Evolutionary conservation across 2,888 invertebrate species (phyloP).

Genomic region (Argynnis bischoffii): DNA sequence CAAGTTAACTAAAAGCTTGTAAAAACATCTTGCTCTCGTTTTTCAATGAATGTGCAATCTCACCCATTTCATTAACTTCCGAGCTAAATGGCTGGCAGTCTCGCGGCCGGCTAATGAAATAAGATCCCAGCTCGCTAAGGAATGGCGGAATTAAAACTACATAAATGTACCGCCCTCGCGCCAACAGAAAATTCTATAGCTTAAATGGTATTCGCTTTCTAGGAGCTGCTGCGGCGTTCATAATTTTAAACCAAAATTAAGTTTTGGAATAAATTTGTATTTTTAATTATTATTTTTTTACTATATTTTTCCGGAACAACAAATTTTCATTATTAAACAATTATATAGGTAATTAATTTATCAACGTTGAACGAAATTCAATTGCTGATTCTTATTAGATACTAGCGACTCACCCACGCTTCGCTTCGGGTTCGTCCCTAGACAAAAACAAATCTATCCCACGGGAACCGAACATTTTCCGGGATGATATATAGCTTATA

Average conservation of each 20-base stretch:
- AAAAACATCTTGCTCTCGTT: constrained; percentile 19
- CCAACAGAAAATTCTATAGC: constrained; percentile 62
- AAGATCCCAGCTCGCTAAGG: constrained; percentile 77
- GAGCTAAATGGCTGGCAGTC: constrained; percentile 72
- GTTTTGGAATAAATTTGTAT: constrained; percentile 2
- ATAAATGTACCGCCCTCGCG: constrained; percentile 73
- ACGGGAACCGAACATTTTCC: too few relatives aligned
- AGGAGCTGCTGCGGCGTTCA: constrained; percentile 34
- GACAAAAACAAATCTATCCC: too few relatives aligned
- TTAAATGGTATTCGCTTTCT: constrained; percentile 48
- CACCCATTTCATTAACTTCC: constrained; percentile 58
- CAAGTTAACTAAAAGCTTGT: background rate
- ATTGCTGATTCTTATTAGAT: too few relatives aligned
- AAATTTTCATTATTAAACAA: background rate
- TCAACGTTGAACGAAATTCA: background rate
- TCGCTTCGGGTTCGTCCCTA: too few relatives aligned
- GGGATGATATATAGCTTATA: too few relatives aligned
- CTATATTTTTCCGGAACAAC: too few relatives aligned
- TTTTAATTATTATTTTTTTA: background rate
- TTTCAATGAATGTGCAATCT: constrained; percentile 33
- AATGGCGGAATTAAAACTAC: constrained; percentile 82
- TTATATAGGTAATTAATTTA: background rate
- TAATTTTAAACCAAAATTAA: constrained; percentile 27
- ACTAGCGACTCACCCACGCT: too few relatives aligned
- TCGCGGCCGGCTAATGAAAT: constrained; percentile 79